These are phyloP conservation scores for Scaptomyza montana DNA, from an alignment of 1,140 invertebrate genomes.

Conservation along the genomic window DNA sequence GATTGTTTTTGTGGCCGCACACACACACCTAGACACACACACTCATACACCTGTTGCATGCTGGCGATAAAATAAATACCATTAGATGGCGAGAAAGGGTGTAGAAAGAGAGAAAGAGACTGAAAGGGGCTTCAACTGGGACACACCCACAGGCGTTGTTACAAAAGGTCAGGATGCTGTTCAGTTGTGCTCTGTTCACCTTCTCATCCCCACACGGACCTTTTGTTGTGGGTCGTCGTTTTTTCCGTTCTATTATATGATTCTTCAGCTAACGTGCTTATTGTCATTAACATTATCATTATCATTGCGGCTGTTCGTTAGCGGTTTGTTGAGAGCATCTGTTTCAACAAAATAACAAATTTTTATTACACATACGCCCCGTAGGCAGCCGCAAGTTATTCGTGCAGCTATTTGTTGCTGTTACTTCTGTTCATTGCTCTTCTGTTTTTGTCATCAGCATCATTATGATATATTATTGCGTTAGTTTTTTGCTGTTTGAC, in stretches of 20 bases:
- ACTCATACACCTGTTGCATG: conserved; percentile 66
- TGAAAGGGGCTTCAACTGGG: conserved; percentile 7
- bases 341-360: conserved; percentile 28
- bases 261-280: conserved; percentile 27
- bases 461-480: neutral
- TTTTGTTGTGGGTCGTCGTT: conserved; percentile 13
- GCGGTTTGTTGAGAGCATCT: conserved; percentile 47
- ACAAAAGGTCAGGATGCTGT: conserved; percentile 37
- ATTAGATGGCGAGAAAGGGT: conserved; percentile 19
- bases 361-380: conserved; percentile 70
- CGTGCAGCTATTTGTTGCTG: conserved; percentile 4
- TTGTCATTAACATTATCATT: conserved; percentile 42
- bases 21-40: neutral
- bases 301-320: conserved; percentile 42
- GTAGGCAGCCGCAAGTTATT: conserved; percentile 30
- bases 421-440: neutral
- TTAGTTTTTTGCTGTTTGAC: conserved; percentile 11
- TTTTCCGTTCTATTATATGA: neutral
- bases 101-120: neutral
- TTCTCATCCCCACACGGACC: neutral
- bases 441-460: neutral
- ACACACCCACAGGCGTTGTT: conserved; percentile 22
- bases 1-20: conserved; percentile 59
- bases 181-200: conserved; percentile 16
- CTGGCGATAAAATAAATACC: conserved; percentile 71